These are phyloP conservation scores for Perodicticus potto DNA, from an alignment of 2,797 vertebrate species.

Conservation along the genomic window DNA sequence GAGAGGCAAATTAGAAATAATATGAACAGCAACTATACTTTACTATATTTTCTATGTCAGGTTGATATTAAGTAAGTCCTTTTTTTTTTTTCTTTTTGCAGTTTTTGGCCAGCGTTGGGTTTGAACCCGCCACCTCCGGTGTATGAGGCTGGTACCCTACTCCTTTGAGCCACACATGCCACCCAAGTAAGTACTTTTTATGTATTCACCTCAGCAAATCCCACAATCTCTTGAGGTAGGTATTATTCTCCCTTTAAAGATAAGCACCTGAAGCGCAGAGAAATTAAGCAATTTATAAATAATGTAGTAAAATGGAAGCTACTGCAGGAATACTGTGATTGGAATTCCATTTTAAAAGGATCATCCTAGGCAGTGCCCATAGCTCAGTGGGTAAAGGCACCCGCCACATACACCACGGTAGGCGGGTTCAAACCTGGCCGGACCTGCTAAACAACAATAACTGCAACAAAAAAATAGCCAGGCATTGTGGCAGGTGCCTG, in stretches of 20 bases:
- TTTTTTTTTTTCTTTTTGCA: too few relatives aligned
- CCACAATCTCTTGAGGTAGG: neutral
- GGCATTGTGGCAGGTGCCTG: too few relatives aligned
- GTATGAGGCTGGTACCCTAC: too few relatives aligned
- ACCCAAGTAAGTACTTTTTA: neutral
- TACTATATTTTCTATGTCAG: neutral
- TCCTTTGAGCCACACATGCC: too few relatives aligned
- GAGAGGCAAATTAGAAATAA: neutral
- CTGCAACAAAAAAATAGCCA: too few relatives aligned
- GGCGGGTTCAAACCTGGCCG: too few relatives aligned
- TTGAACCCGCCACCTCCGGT: too few relatives aligned
- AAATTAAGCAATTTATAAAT: neutral
- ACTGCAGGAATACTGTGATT: neutral
- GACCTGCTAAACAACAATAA: too few relatives aligned
- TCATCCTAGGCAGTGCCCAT: neutral
- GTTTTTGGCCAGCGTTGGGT: too few relatives aligned
- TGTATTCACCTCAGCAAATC: neutral
- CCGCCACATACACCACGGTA: too few relatives aligned
- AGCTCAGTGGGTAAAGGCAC: too few relatives aligned
- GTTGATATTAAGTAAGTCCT: neutral
- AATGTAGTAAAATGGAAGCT: neutral
- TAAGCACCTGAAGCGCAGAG: constrained; percentile 3
- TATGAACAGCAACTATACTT: neutral
- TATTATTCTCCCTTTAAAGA: neutral
- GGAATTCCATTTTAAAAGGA: neutral